These are phyloP conservation scores for Zaprionus ghesquierei DNA, from an alignment of 1,140 invertebrate species.

Conservation along the genomic window DNA sequence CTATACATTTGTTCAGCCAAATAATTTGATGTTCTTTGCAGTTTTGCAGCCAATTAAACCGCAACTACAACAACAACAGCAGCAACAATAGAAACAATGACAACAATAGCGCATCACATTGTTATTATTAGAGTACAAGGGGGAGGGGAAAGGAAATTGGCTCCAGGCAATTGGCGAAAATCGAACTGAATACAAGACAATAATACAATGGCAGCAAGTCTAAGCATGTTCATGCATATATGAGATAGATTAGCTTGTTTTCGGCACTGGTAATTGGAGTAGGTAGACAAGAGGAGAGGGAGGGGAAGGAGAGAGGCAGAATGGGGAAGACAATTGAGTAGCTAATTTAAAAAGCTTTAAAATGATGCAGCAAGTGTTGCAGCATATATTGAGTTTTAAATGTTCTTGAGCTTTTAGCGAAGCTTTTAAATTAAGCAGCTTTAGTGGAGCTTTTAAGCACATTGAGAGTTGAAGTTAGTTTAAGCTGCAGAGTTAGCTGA, in stretches of 20 bases:
- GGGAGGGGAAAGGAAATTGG: neutral
- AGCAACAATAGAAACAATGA: neutral
- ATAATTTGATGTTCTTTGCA: slow-evolving; percentile 9
- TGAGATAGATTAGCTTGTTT: neutral
- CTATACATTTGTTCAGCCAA: slow-evolving; percentile 1
- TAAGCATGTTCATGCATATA: neutral
- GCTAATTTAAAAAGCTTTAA: neutral
- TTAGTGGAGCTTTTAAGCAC: neutral
- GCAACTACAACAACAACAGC: neutral
- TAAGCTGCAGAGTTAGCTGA: too few relatives aligned
- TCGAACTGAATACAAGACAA: neutral
- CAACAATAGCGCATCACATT: neutral
- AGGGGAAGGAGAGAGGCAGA: neutral
- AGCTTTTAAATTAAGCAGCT: neutral
- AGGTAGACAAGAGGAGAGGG: neutral
- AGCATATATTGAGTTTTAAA: neutral
- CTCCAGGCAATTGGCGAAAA: neutral
- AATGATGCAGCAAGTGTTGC: neutral
- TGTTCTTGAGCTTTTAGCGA: too few relatives aligned
- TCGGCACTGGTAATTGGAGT: neutral
- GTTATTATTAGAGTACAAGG: neutral
- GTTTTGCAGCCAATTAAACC: slow-evolving; percentile 9
- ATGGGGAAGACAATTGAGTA: too few relatives aligned
- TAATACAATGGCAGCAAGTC: neutral
- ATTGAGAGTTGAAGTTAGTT: too few relatives aligned